These are phyloP conservation scores for Drosophila greeni DNA, from an alignment of 2,888 invertebrate species.

Conservation along the genomic window DNA sequence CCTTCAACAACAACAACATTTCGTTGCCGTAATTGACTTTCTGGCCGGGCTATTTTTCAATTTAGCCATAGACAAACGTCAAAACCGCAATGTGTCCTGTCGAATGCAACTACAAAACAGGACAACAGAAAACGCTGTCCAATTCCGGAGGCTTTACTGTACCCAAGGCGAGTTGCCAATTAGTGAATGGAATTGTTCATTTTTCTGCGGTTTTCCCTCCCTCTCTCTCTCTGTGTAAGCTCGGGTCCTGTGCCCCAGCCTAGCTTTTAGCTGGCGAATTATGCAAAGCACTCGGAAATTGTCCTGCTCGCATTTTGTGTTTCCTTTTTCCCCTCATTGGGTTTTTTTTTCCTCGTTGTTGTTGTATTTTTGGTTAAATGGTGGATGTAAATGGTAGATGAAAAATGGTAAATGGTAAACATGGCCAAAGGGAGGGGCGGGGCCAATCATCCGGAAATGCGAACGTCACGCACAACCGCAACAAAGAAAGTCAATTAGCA, in stretches of 20 bases:
- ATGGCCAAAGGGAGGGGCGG: not conserved
- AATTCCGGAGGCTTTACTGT: constrained; percentile 23
- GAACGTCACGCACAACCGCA: constrained; percentile 45
- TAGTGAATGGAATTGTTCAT: constrained; percentile 36
- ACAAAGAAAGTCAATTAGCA: constrained; percentile 53
- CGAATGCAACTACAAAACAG: constrained; percentile 12
- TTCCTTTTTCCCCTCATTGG: constrained; percentile 17
- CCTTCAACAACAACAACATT: not conserved
- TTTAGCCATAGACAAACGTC: constrained; percentile 11
- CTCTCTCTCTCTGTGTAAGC: constrained; percentile 5
- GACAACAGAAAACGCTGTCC: not conserved
- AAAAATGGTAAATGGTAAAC: constrained; percentile 21
- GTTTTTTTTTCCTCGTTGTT: not conserved
- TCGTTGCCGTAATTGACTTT: constrained; percentile 19
- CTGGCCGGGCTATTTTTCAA: constrained; percentile 17
- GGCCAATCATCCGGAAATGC: constrained; percentile 43
- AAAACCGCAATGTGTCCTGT: constrained; percentile 18
- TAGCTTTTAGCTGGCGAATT: constrained; percentile 31
- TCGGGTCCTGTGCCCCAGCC: constrained; percentile 5
- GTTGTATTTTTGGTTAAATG: not conserved
- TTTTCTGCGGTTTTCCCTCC: constrained; percentile 41
- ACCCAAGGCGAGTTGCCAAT: constrained; percentile 32
- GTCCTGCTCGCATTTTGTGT: constrained; percentile 36
- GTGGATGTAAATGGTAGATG: constrained; percentile 17
- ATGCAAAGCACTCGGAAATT: constrained; percentile 43